phyloP scores from a whole-genome alignment of 2,888 invertebrate genomes.

The Chorisops tibialis region DNA sequence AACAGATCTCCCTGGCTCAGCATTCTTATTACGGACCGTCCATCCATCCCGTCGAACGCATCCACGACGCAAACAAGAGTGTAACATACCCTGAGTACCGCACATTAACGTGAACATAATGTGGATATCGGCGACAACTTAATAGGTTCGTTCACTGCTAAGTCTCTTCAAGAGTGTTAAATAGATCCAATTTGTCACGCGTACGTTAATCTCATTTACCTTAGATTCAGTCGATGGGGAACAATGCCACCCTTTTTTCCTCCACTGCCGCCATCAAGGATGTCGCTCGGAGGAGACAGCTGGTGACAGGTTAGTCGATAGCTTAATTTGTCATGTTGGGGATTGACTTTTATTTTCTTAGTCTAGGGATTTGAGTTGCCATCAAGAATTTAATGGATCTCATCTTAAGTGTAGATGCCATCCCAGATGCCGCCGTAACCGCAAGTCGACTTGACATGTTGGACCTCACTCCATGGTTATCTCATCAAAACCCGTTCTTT shows the following conservation, averaged over 20 bases:
- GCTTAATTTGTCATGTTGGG: conserved; percentile 2
- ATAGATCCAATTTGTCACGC: conserved; percentile 22
- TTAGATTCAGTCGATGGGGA: conserved; percentile 1
- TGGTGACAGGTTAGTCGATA: neutral
- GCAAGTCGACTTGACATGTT: no score
- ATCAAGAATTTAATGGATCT: neutral
- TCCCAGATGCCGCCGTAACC: no score
- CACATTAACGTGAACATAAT: neutral
- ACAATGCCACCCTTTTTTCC: no score
- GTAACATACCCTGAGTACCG: no score
- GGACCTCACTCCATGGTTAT: no score
- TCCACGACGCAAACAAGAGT: no score
- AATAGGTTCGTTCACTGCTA: neutral
- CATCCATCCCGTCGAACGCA: no score
- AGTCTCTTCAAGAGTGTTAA: conserved; percentile 7
- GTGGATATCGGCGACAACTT: neutral
- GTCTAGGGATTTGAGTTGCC: neutral
- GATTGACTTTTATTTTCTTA: no score
- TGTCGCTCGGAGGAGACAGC: neutral
- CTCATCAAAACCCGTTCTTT: no score
- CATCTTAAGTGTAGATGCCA: neutral
- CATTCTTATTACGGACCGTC: no score
- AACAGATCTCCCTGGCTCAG: no score
- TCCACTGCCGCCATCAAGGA: neutral
- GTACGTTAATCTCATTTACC: conserved; percentile 18